A percentile compares a stretch with the other conserved stretches of the same genome.
These are phyloP conservation scores for Allacma fusca DNA, from an alignment of 2,888 invertebrate genomes.

Conservation along the genomic window DNA sequence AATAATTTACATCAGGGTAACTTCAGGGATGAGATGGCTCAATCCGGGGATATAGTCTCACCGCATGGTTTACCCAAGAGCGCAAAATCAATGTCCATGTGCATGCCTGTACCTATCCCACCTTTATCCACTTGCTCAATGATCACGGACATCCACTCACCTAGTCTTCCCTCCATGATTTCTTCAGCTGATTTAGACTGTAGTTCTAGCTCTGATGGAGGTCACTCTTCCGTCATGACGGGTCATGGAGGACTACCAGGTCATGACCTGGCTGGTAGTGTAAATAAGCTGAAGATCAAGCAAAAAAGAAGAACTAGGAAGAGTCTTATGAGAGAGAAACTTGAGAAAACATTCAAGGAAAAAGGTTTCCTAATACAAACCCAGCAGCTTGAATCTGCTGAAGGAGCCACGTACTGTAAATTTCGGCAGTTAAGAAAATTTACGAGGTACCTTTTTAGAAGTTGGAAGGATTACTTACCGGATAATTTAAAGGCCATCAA, in stretches of 20 bases:
- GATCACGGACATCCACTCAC: constrained; percentile 14
- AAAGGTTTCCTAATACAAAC: constrained; percentile 93
- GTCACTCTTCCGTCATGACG: constrained; percentile 23
- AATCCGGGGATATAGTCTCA: background rate
- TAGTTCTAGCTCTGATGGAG: constrained; percentile 40
- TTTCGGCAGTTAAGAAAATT: constrained; percentile 89
- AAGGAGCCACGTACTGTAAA: constrained; percentile 93
- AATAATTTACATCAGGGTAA: constrained; percentile 10
- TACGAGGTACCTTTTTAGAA: constrained; percentile 87
- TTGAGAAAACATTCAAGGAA: constrained; percentile 91
- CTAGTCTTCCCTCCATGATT: constrained; percentile 30
- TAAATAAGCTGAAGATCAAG: constrained; percentile 63
- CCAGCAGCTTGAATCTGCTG: constrained; percentile 89
- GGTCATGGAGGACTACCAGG: background rate
- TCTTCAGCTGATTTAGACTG: constrained; percentile 28
- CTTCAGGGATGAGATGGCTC: constrained; percentile 21
- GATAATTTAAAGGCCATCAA: constrained; percentile 70
- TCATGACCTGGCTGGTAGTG: background rate
- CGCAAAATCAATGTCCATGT: constrained; percentile 60
- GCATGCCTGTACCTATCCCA: constrained; percentile 53
- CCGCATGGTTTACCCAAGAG: constrained; percentile 53
- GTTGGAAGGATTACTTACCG: constrained; percentile 92
- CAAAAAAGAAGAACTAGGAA: constrained; percentile 80
- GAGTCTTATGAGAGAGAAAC: constrained; percentile 83
- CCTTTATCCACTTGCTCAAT: constrained; percentile 37